Evolutionary conservation across 1,140 invertebrate species (phyloP), one percentile per base, ranked within the genome.

Genomic region (Heliconius hewitsoni): DNA sequence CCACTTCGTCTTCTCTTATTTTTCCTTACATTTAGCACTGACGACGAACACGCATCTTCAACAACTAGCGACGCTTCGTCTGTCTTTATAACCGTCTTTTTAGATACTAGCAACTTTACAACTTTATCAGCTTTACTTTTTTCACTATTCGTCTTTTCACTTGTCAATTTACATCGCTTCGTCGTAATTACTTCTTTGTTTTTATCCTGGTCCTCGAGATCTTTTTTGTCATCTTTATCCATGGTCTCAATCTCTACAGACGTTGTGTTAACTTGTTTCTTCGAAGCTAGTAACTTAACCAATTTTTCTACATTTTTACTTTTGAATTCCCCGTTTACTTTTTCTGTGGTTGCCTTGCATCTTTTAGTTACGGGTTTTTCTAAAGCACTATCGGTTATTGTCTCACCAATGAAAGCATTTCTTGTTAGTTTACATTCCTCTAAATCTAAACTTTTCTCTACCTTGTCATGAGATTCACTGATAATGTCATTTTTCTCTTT

Each of bases 11-110:
- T 81, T 50, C 91, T 81, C 71, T 87, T 75, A 57, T 77, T 75
- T 4, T 82, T 71, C 8, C 84, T 79, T 34, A 78, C 5, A 23
- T 73, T 83, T 39, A 87, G 88, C 18, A 83, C 83, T 8, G 91
- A 88, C 16, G 90, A 88, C 27, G 91, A 86, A 77, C 92, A 93
- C 23, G 91, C 90, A 27, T 93, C 93, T 73, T 93, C 92, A 1
- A 93, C 86, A 27, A 93, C 90, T 57, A 90, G 80, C 4, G 90
- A 84, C 6, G 91, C 91, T 57, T 93, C 92, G 76, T 92, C 90
- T 8, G 87, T 89, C 77, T 94, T 94, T 70, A 92, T 85, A 18
- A 85, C 89, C 5, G 88, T 88, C 86, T 90, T 89, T 81, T 94
- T 94, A 2, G 91, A 93, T 34, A 87, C 91, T 19, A 93, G 82